A percentile compares a stretch with the other conserved stretches of the same genome.
These are phyloP conservation scores for Pelosia muscerda DNA, from an alignment of 2,888 invertebrate species.

Conservation along the genomic window DNA sequence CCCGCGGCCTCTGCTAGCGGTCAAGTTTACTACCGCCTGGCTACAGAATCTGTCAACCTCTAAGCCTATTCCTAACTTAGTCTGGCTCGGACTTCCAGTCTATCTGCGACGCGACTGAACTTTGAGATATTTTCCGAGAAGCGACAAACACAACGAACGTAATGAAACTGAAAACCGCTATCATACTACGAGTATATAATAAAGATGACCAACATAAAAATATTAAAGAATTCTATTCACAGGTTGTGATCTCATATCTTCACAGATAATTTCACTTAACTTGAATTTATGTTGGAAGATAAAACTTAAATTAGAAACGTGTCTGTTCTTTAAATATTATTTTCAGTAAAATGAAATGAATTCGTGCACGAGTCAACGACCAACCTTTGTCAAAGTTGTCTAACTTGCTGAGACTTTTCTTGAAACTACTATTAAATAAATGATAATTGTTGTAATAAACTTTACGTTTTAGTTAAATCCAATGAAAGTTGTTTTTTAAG, in stretches of 20 bases:
- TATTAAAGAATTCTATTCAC: neutral
- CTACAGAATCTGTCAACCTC: too few relatives aligned
- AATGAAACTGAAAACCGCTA: too few relatives aligned
- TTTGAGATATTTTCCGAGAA: too few relatives aligned
- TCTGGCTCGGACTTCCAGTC: too few relatives aligned
- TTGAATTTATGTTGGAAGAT: slow-evolving; percentile 7
- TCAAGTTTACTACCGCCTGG: too few relatives aligned
- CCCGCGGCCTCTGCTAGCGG: too few relatives aligned
- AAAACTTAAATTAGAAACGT: slow-evolving; percentile 2
- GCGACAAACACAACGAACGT: too few relatives aligned
- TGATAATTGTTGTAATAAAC: neutral
- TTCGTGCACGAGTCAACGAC: slow-evolving; percentile 28
- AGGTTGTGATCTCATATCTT: slow-evolving; percentile 1
- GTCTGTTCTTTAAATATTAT: slow-evolving; percentile 20
- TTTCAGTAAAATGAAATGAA: slow-evolving; percentile 17
- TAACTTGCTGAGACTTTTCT: slow-evolving; percentile 22
- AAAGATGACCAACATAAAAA: neutral
- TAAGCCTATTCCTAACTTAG: too few relatives aligned
- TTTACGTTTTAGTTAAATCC: neutral
- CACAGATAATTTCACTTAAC: slow-evolving; percentile 27
- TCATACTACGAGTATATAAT: too few relatives aligned
- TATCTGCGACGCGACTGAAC: too few relatives aligned
- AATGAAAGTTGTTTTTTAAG: neutral
- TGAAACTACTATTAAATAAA: slow-evolving; percentile 14
- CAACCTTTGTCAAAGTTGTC: slow-evolving; percentile 44